Evolutionary conservation across 1,140 invertebrate species (phyloP), one percentile per base, ranked within the genome.

Genomic region (Drosophila kepulauana): DNA sequence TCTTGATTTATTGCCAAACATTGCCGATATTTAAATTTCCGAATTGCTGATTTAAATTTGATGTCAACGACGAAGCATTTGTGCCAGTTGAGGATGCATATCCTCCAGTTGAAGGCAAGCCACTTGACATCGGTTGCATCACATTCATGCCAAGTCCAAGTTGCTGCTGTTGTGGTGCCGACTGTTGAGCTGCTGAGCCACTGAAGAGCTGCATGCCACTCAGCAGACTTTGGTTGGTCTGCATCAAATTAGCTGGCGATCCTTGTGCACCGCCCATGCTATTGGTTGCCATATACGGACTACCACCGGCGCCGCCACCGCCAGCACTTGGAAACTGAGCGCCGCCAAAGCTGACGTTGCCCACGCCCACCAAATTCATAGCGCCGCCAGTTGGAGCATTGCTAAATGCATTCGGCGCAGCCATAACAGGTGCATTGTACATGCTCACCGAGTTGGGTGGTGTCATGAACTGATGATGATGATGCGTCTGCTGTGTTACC

Each of bases 11-110:
- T 89, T 92, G 92, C 92, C 92, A 92, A 72, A 92, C 92, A 90
- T 92, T 92, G 16, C 92, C 92, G 54, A 92, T 91, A 81, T 92
- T 92, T 59, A 92, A 80, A 68, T 92, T 92, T 25, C 92, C 92
- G 73, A 92, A 92, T 79, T 92, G 92, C 62, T 92, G 92, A 64
- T 91, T 92, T 30, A 92, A 51, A 51, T 90, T 91, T 48, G 81
- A 75, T 45, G 91, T 86, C 48, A 88, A 76, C 46, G 91, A 76
- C 5, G 91, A 71, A 30, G 76, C 69, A 46, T 71, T 74, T n/a
- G 67, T 48, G 25, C 68, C 66, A 41, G 61, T 64, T 28, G 71
- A 46, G 45, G 82, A 11, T 13, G 75, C 49, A 72, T 70, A 70
- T 15, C 65, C 51, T 11, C 59, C 51, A 25, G 70, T 16, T 38